phyloP scores from a whole-genome alignment of 1,140 invertebrate species.

The Coenobita brevimanus region DNA sequence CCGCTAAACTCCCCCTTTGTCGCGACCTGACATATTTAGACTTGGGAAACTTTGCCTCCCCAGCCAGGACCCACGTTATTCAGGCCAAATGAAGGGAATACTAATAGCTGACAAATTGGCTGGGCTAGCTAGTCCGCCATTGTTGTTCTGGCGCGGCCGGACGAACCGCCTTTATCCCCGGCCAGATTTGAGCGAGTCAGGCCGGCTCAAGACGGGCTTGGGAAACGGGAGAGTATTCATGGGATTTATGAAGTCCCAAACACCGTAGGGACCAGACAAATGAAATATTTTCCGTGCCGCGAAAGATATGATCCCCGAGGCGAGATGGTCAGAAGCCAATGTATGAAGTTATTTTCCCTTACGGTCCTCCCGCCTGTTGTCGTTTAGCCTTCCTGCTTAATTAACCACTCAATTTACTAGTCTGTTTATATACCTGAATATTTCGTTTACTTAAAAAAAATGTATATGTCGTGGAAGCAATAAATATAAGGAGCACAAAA shows the following conservation, averaged over 20 bases:
- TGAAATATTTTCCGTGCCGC: slow-evolving; percentile 26
- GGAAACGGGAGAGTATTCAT: slow-evolving; percentile 33
- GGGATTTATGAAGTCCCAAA: slow-evolving; percentile 48
- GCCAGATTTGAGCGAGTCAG: slow-evolving; percentile 51
- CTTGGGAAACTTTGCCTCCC: slow-evolving; percentile 67
- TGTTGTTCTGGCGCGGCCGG: slow-evolving; percentile 30
- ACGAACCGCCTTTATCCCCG: slow-evolving; percentile 13
- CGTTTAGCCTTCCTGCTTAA: no score
- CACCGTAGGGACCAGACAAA: slow-evolving; percentile 22
- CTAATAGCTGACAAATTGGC: slow-evolving; percentile 69
- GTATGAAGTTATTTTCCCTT: no score
- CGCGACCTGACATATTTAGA: slow-evolving; percentile 66
- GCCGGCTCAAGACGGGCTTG: slow-evolving; percentile 34
- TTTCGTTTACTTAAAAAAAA: no score
- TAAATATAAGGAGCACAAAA: no score
- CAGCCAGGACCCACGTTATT: slow-evolving; percentile 45
- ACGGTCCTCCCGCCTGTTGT: no score
- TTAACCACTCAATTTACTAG: no score
- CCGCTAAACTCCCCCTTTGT: slow-evolving; percentile 64
- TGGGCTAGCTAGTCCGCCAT: slow-evolving; percentile 39
- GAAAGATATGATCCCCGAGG: no score
- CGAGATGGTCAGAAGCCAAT: no score
- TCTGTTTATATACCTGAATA: no score
- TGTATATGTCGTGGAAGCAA: no score
- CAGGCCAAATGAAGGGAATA: slow-evolving; percentile 68